Percentiles rank a stretch among this genome's conserved stretches.
phyloP scores from a whole-genome alignment of 1,140 invertebrate species.

The Solen grandis region DNA sequence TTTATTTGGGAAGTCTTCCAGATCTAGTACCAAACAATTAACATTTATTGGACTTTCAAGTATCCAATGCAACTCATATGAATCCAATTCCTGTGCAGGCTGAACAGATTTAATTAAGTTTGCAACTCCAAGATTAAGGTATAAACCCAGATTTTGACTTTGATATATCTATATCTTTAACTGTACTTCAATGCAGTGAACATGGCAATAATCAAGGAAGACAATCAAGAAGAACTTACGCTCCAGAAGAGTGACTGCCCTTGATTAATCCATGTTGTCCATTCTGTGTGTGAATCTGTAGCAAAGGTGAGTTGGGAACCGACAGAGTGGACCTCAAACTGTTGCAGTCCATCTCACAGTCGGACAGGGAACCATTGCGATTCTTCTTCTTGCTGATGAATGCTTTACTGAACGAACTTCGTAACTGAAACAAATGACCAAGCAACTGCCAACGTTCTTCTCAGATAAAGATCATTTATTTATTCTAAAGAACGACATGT shows the following conservation, averaged over 20 bases:
- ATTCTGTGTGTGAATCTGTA: constrained; percentile 74
- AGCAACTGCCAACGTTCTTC: no score
- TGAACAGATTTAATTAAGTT: no score
- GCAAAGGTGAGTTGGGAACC: constrained; percentile 81
- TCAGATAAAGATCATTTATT: no score
- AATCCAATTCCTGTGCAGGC: no score
- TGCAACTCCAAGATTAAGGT: no score
- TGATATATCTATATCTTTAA: no score
- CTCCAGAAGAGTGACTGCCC: constrained; percentile 82
- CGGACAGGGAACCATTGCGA: constrained; percentile 85
- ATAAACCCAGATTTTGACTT: no score
- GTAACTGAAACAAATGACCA: constrained; percentile 86
- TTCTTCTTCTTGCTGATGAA: constrained; percentile 89
- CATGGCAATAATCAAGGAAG: not conserved
- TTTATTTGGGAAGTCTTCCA: no score
- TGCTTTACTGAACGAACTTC: constrained; percentile 98
- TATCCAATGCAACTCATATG: no score
- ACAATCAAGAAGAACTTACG: constrained; percentile 78
- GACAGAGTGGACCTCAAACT: constrained; percentile 80
- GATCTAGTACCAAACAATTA: no score
- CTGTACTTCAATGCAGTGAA: not conserved
- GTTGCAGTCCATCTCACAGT: constrained; percentile 82
- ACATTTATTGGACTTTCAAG: no score
- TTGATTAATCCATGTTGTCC: constrained; percentile 76
- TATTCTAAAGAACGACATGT: no score